These are phyloP conservation scores for Cirrhinus molitorella DNA, from an alignment of 2,797 vertebrate genomes.

Conservation along the genomic window DNA sequence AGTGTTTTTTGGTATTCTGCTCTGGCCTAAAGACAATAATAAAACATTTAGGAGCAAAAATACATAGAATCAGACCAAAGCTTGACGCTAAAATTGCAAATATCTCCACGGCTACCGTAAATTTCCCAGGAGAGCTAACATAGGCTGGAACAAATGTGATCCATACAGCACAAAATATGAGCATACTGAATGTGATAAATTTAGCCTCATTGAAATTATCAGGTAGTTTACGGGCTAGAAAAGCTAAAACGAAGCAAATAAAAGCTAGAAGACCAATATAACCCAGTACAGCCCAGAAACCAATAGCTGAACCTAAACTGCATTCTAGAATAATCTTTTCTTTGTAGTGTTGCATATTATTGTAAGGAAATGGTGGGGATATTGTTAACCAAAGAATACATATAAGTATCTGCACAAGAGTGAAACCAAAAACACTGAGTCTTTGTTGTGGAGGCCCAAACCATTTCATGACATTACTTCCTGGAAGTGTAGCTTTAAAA, in stretches of 20 bases:
- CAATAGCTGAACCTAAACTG: conserved; percentile 55
- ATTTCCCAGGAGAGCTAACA: conserved; percentile 13
- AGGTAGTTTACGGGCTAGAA: conserved; percentile 59
- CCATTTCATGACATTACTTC: conserved; percentile 73
- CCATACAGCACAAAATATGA: conserved; percentile 38
- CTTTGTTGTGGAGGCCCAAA: conserved; percentile 75
- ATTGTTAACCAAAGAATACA: conserved; percentile 61
- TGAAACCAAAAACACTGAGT: conserved; percentile 70
- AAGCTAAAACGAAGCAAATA: conserved; percentile 56
- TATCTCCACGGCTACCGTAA: not conserved
- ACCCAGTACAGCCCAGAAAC: conserved; percentile 65
- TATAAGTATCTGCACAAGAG: conserved; percentile 62
- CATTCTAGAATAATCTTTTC: conserved; percentile 63
- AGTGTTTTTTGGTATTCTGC: conserved; percentile 65
- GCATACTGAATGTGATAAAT: conserved; percentile 69
- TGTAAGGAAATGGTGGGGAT: conserved; percentile 61
- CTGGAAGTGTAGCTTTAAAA: conserved; percentile 73
- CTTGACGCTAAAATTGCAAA: conserved; percentile 62
- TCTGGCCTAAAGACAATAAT: conserved; percentile 66
- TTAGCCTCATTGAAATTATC: conserved; percentile 65
- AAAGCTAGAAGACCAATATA: conserved; percentile 65
- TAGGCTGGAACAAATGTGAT: conserved; percentile 5
- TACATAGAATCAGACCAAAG: conserved; percentile 63
- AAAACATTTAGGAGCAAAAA: conserved; percentile 69
- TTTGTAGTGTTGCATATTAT: conserved; percentile 56